These are phyloP conservation scores for Alca torda DNA, from an alignment of 2,797 vertebrate species.

Conservation along the genomic window DNA sequence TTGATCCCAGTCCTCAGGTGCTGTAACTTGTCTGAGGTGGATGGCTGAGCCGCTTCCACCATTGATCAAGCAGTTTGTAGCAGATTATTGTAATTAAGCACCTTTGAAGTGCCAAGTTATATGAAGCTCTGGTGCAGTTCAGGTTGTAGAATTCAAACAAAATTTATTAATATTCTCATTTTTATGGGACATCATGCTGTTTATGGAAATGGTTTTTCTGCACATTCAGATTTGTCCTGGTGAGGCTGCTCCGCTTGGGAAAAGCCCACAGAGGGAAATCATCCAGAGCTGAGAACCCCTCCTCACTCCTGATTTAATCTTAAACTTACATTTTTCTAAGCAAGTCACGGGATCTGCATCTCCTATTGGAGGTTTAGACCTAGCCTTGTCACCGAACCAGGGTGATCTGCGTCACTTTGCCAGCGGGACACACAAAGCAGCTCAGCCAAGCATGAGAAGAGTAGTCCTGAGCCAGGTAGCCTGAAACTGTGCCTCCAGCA, in stretches of 20 bases:
- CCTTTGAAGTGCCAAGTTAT: slow-evolving; percentile 1
- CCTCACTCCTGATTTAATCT: not conserved
- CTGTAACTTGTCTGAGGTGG: not conserved
- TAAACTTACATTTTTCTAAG: not conserved
- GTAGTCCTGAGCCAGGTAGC: not conserved
- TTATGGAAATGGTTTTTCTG: not conserved
- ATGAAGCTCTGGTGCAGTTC: not conserved
- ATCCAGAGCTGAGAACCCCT: not conserved
- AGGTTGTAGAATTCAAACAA: not conserved
- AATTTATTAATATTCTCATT: not conserved
- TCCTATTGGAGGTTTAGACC: not conserved
- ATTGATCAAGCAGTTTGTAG: slow-evolving; percentile 26
- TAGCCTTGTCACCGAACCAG: not conserved
- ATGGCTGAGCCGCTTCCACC: not conserved
- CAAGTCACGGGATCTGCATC: not conserved
- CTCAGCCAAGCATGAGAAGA: not conserved
- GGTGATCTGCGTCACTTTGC: not conserved
- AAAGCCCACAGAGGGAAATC: not conserved
- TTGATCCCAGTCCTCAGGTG: slow-evolving; percentile 3
- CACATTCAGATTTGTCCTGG: not conserved
- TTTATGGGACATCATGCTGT: not conserved
- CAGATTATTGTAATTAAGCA: slow-evolving; percentile 21
- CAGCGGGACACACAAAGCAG: not conserved
- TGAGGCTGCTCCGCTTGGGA: not conserved
- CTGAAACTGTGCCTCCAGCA: not conserved